Evolutionary conservation across 1,140 invertebrate genomes (phyloP).

Genomic region (Orius laevigatus): DNA sequence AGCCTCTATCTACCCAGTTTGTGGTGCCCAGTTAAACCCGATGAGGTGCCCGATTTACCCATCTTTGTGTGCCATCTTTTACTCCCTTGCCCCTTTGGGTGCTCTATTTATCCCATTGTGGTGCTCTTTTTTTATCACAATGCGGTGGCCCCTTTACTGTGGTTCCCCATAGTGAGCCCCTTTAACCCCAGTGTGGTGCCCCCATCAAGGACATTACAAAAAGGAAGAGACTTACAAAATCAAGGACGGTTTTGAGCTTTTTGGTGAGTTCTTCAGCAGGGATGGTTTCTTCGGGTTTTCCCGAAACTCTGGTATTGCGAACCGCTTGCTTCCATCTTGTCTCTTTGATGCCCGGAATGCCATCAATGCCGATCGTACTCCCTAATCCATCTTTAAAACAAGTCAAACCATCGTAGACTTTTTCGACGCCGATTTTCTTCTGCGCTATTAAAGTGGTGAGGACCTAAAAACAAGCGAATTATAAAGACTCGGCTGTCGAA

Average conservation of each 20-base stretch:
- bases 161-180: no score
- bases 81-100: no score
- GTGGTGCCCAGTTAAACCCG: no score
- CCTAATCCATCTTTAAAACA: conserved; percentile 76
- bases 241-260: conserved; percentile 56
- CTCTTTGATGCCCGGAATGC: conserved; percentile 60
- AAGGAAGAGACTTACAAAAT: conserved; percentile 52
- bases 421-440: conserved; percentile 63
- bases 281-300: conserved; percentile 40
- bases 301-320: conserved; percentile 41
- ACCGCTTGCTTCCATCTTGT: conserved; percentile 55
- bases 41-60: no score
- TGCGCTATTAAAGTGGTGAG: conserved; percentile 77
- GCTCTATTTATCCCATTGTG: no score
- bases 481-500: conserved; percentile 1
- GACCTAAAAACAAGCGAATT: conserved; percentile 40
- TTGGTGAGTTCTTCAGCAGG: conserved; percentile 57
- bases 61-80: no score
- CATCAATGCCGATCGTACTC: conserved; percentile 71
- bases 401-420: conserved; percentile 72
- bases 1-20: no score
- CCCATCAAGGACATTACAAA: no score
- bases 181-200: no score
- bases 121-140: no score
- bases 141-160: no score